Conservation (phyloP, 2,113 vertebrate genomes). For the Myrmecobius fasciatus region DNA sequence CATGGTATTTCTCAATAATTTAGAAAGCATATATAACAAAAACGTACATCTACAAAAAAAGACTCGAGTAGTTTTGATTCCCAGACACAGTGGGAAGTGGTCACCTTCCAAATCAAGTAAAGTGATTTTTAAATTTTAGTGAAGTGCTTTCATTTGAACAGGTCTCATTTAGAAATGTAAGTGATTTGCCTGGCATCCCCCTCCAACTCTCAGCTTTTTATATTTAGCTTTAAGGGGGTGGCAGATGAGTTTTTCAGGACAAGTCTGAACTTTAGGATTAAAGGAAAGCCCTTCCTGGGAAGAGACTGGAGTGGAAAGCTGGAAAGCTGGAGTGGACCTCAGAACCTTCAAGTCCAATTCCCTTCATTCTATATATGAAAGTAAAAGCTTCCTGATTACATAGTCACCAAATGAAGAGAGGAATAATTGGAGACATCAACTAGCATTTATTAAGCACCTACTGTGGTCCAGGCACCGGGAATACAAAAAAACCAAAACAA, state of each 20-base stretch:
- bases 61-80: slow-evolving; percentile 11
- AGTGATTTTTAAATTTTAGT: background rate
- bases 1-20: slow-evolving; percentile 33
- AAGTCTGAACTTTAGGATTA: background rate
- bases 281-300: no score
- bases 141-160: background rate
- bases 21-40: slow-evolving; percentile 29
- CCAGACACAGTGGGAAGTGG: slow-evolving; percentile 9
- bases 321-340: background rate
- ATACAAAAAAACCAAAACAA: background rate
- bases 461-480: background rate
- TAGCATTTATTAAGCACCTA: background rate
- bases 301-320: no score
- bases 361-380: background rate
- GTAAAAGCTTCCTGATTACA: background rate
- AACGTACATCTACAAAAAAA: background rate
- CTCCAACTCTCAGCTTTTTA: background rate
- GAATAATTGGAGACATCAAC: background rate
- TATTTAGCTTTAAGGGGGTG: background rate
- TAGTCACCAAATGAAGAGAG: background rate
- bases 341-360: background rate
- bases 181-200: background rate
- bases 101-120: slow-evolving; percentile 19
- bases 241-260: background rate
- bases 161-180: background rate